Conservation (phyloP, 2,888 invertebrate species). For the Congeria kusceri region DNA sequence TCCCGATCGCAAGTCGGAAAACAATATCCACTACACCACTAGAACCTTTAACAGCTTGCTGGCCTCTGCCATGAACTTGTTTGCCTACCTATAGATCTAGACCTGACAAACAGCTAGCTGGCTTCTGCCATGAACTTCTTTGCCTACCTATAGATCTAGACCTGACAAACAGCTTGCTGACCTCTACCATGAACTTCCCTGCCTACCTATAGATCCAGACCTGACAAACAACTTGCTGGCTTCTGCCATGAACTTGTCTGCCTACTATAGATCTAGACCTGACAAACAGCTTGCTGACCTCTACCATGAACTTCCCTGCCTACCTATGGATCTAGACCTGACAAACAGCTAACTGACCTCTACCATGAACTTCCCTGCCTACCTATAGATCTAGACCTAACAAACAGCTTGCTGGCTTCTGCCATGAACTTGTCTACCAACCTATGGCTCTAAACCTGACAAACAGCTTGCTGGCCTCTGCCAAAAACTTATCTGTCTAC, state of each 20-base stretch:
- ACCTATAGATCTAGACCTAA: slow-evolving; percentile 92
- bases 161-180: slow-evolving; percentile 92
- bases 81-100: slow-evolving; percentile 90
- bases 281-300: slow-evolving; percentile 93
- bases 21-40: too few species aligned
- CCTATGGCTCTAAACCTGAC: slow-evolving; percentile 93
- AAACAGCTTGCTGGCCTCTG: too few species aligned
- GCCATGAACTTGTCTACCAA: slow-evolving; percentile 95
- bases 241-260: slow-evolving; percentile 95
- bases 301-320: slow-evolving; percentile 95
- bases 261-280: slow-evolving; percentile 91
- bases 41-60: too few species aligned
- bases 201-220: slow-evolving; percentile 91
- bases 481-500: too few species aligned
- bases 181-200: slow-evolving; percentile 95
- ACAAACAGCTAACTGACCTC: too few species aligned
- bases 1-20: too few species aligned
- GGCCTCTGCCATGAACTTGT: not conserved
- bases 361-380: slow-evolving; percentile 82
- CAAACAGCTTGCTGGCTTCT: slow-evolving; percentile 94
- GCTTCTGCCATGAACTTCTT: slow-evolving; percentile 94
- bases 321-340: slow-evolving; percentile 94
- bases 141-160: slow-evolving; percentile 91
- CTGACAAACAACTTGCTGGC: slow-evolving; percentile 93
- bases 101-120: slow-evolving; percentile 92